Percentiles rank a stretch among this genome's conserved stretches.
phyloP scores from a whole-genome alignment of 2,888 invertebrate genomes.

The Nipponacmea schrenckii region DNA sequence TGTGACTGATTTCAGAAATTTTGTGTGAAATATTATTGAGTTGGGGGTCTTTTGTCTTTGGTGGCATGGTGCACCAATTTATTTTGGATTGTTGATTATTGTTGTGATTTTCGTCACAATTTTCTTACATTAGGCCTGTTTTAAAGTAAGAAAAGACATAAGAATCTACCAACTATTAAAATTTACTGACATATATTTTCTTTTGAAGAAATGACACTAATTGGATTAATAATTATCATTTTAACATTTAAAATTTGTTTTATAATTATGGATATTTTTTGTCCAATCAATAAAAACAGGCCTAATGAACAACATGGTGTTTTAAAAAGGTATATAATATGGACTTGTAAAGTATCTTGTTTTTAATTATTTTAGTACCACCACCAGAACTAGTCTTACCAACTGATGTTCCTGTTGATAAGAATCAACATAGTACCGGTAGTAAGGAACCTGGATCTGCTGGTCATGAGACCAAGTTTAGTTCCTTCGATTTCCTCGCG shows the following conservation, averaged over 20 bases:
- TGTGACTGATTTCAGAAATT: too few species aligned
- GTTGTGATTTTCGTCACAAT: too few species aligned
- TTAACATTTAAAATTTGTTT: background rate
- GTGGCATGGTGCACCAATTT: too few species aligned
- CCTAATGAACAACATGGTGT: too few species aligned
- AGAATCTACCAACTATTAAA: background rate
- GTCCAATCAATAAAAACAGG: too few species aligned
- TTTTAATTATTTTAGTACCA: conserved; percentile 20
- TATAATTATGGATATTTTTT: too few species aligned
- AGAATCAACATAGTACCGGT: conserved; percentile 29
- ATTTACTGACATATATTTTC: too few species aligned
- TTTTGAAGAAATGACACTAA: background rate
- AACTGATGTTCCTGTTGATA: conserved; percentile 24
- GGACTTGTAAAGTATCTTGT: too few species aligned
- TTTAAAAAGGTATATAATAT: too few species aligned
- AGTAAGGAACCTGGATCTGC: conserved; percentile 20
- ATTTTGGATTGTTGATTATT: too few species aligned
- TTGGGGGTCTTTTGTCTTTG: too few species aligned
- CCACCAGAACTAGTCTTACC: conserved; percentile 37
- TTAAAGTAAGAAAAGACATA: background rate
- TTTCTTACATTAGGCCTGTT: background rate
- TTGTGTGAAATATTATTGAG: too few species aligned
- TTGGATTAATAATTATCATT: background rate
- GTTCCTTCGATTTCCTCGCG: conserved; percentile 57
- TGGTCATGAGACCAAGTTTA: conserved; percentile 32